A percentile compares a stretch with the other conserved stretches of the same genome.
Evolutionary conservation across 1,140 invertebrate genomes (phyloP).

Genomic region (Heliothis virescens): DNA sequence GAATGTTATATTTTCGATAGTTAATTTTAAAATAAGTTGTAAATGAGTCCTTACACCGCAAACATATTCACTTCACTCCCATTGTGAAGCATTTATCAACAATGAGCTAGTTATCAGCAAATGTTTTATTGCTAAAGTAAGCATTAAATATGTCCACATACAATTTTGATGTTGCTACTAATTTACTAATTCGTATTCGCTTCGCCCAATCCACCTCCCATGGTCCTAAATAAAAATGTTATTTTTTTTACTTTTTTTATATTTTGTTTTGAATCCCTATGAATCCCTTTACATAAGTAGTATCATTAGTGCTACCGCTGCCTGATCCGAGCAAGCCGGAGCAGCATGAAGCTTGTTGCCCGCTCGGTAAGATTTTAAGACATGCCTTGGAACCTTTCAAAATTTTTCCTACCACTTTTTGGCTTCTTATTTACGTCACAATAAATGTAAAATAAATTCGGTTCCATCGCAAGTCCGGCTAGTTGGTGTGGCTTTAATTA

Average conservation of each 20-base stretch:
- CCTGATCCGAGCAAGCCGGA: constrained; percentile 94
- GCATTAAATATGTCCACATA: constrained; percentile 60
- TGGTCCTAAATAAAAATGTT: constrained; percentile 62
- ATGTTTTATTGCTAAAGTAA: constrained; percentile 57
- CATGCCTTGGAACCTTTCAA: constrained; percentile 64
- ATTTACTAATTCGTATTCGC: constrained; percentile 86
- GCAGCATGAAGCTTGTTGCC: constrained; percentile 95
- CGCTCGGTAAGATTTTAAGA: constrained; percentile 89
- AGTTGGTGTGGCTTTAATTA: constrained; percentile 72
- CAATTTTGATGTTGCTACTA: constrained; percentile 79
- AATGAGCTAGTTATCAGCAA: constrained; percentile 57
- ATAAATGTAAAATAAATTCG: constrained; percentile 55
- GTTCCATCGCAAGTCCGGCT: constrained; percentile 67
- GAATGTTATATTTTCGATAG: too few relatives aligned
- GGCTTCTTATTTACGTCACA: constrained; percentile 57
- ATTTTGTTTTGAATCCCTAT: constrained; percentile 74
- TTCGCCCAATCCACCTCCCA: constrained; percentile 78
- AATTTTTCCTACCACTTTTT: constrained; percentile 52
- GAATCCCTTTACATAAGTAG: constrained; percentile 84
- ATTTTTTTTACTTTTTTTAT: constrained; percentile 74
- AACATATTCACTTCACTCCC: constrained; percentile 47
- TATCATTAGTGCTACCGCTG: constrained; percentile 92
- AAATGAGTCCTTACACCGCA: constrained; percentile 38
- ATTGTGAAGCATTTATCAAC: constrained; percentile 55
- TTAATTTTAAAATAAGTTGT: not conserved